Evolutionary conservation across 2,797 vertebrate genomes (phyloP).

Genomic region (Harpagifer antarcticus): DNA sequence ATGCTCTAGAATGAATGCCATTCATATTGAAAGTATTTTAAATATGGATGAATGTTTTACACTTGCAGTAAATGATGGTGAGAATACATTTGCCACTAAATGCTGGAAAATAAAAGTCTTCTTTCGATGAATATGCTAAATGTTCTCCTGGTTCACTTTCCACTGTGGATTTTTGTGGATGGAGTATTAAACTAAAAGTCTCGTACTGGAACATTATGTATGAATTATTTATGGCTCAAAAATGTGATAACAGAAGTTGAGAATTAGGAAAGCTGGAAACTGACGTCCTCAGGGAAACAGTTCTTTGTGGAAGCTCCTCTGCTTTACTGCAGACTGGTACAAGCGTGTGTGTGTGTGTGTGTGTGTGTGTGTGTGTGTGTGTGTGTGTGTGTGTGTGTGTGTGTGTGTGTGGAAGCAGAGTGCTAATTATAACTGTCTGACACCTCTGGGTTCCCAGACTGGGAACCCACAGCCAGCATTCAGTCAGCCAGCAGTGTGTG

Average conservation of each 20-base stretch:
- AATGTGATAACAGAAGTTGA: conserved; percentile 69
- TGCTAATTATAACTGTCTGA: conserved; percentile 82
- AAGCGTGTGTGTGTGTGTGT: background rate
- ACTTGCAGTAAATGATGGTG: conserved; percentile 15
- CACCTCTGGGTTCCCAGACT: too few species aligned
- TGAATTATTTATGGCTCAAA: conserved; percentile 70
- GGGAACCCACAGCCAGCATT: conserved; percentile 70
- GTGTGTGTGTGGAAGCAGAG: conserved; percentile 55
- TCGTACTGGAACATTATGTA: conserved; percentile 54
- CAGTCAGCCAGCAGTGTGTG: conserved; percentile 55
- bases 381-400: too few species aligned
- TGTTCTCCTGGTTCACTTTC: conserved; percentile 24
- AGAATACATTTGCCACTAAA: background rate
- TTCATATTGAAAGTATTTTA: conserved; percentile 20
- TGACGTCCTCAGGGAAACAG: conserved; percentile 63
- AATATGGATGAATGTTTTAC: conserved; percentile 21
- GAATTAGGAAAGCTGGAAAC: conserved; percentile 68
- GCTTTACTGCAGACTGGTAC: conserved; percentile 55
- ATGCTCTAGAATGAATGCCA: conserved; percentile 2
- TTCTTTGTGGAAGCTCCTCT: conserved; percentile 50
- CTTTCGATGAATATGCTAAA: conserved; percentile 19
- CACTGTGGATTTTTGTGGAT: conserved; percentile 26
- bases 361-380: too few species aligned
- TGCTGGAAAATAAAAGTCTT: conserved; percentile 13
- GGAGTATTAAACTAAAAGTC: conserved; percentile 36